These are phyloP conservation scores for Poicephalus meyeri DNA, from an alignment of 2,113 vertebrate species.

Conservation along the genomic window DNA sequence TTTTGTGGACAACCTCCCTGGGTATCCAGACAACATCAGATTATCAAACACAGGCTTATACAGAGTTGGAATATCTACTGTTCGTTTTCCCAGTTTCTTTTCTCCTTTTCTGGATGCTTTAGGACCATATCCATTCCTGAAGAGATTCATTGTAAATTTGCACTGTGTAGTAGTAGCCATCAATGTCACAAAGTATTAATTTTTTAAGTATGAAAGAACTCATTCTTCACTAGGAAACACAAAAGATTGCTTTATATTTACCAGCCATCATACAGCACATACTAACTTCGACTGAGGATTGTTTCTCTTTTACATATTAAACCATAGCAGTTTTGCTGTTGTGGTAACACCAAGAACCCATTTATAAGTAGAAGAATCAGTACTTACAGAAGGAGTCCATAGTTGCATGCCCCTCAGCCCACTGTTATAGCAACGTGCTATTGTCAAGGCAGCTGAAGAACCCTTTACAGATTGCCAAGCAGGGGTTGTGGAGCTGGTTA, in stretches of 20 bases:
- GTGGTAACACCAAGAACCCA: background rate
- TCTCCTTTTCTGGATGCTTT: conserved; percentile 76
- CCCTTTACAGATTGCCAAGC: background rate
- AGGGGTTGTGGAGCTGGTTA: background rate
- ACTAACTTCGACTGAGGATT: background rate
- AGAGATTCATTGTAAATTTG: conserved; percentile 64
- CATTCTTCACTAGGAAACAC: background rate
- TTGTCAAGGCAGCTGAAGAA: background rate
- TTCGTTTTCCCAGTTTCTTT: conserved; percentile 47
- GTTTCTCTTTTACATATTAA: background rate
- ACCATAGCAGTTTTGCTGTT: background rate
- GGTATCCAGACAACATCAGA: conserved; percentile 80
- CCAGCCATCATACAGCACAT: background rate
- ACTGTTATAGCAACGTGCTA: background rate
- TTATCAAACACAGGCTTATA: conserved; percentile 69
- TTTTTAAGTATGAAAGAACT: background rate
- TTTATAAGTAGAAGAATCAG: background rate
- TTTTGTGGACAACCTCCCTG: conserved; percentile 74
- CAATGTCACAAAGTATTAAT: background rate
- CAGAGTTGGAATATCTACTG: conserved; percentile 73
- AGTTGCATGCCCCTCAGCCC: background rate
- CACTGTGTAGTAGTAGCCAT: background rate
- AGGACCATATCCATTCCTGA: conserved; percentile 69
- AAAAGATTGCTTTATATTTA: background rate
- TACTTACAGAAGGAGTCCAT: background rate